These are phyloP conservation scores for Paragorgia papillata DNA, from an alignment of 92 coral and sea anemone species.

Conservation along the genomic window DNA sequence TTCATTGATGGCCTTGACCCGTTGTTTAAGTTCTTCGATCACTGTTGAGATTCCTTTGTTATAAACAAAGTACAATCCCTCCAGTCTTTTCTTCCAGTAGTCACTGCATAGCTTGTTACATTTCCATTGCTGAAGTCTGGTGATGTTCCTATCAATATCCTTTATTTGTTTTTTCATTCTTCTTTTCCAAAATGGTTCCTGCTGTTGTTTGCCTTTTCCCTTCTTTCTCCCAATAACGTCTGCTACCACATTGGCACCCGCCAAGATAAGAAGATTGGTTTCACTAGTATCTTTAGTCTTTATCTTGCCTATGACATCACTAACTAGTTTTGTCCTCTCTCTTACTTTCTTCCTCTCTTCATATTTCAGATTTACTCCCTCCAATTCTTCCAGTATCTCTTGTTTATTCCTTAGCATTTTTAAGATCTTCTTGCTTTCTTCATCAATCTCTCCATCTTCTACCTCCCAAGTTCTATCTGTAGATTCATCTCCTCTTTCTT, in stretches of 20 bases:
- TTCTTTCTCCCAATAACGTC: constrained; percentile 15
- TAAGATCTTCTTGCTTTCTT: neutral
- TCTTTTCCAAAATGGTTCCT: constrained; percentile 5
- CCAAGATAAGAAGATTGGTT: constrained; percentile 23
- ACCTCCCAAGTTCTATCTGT: too few species aligned
- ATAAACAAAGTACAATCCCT: constrained; percentile 7
- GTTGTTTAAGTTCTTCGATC: constrained; percentile 21
- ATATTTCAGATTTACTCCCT: neutral
- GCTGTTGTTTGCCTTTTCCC: neutral
- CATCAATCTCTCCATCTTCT: too few species aligned
- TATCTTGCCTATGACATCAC: constrained; percentile 4
- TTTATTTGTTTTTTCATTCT: constrained; percentile 30
- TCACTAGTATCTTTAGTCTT: constrained; percentile 1
- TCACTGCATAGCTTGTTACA: neutral
- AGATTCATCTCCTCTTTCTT: too few species aligned
- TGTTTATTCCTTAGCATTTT: constrained; percentile 13
- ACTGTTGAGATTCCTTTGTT: constrained; percentile 25
- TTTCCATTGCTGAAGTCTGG: constrained; percentile 25
- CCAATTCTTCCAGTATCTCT: neutral
- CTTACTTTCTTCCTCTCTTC: neutral
- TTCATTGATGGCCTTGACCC: neutral
- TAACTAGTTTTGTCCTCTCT: constrained; percentile 7
- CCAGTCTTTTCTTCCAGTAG: neutral
- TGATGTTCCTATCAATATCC: constrained; percentile 18
- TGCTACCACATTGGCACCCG: constrained; percentile 8